Base-by-base conservation (phyloP, 2,797 vertebrate species). In the Heliangelus exortis region DNA sequence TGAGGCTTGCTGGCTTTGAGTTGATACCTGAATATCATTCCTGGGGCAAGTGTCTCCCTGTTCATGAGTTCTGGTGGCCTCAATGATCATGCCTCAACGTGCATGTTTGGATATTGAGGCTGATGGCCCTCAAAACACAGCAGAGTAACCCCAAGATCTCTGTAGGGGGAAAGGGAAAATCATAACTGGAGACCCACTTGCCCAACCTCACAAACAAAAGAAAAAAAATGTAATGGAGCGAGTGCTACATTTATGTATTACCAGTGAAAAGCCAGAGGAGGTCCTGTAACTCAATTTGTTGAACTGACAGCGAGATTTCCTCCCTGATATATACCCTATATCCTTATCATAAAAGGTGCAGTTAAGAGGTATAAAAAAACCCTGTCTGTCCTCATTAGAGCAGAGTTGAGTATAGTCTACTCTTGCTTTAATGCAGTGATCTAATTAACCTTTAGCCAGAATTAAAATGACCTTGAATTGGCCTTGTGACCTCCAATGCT, bases 361-460 rank as follows among this genome's bases (percentile, higher is more conserved):
- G 84, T 65, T 69, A 87, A 92, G 90, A 93, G 83, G 55, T 93
- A 81, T 92, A 83, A 92, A 94, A 75, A 89, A 93, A 95, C 93
- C 19, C 90, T 95, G 94, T 93, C 96, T 43, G 6, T 90, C 90
- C 94, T 97, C 96, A 88, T 97, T 97, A 96, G 93, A 61, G 94
- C 82, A 84, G 96, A 96, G 90, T 96, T 92, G 94, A 97, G 87
- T 89, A 85, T 96, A 97, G 96, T 97, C 97, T 96, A 96, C 97
- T 97, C 95, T 92, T 97, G 79, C 96, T 98, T 97, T 98, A 98
- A 98, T 96, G 95, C 92, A 97, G 95, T 98, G 97, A 98, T 98
- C 97, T 97, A 98, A 99, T 99, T 98, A 98, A 98, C 98, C 98
- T 97, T 96, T 97, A 86, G 93, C 96, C 94, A 94, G 98, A 98